A percentile compares a stretch with the other conserved stretches of the same genome.
phyloP scores from a whole-genome alignment of 2,797 vertebrate genomes.

The Squalus acanthias region DNA sequence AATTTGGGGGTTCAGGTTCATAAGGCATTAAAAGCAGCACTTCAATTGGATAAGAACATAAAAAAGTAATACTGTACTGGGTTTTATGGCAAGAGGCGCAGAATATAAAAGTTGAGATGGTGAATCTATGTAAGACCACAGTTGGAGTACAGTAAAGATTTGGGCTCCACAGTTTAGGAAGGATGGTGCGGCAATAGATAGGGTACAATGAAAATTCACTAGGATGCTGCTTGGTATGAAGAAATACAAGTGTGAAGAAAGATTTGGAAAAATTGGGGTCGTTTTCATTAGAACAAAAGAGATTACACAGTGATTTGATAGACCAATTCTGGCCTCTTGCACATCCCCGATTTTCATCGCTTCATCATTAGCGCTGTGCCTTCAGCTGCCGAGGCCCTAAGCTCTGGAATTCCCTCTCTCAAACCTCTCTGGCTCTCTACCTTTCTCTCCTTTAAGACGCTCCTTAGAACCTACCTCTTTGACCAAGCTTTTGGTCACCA shows the following conservation, averaged over 20 bases:
- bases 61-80: neutral
- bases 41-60: neutral
- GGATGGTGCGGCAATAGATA: neutral
- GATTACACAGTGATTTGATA: neutral
- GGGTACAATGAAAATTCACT: neutral
- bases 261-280: neutral
- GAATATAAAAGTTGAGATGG: neutral
- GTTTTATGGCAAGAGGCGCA: neutral
- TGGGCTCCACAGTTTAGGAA: neutral
- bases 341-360: neutral
- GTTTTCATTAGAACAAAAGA: neutral
- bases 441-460: neutral
- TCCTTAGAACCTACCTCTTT: neutral
- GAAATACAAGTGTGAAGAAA: neutral
- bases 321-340: neutral
- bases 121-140: neutral
- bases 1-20: neutral
- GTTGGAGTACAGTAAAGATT: neutral
- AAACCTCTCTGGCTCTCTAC: neutral
- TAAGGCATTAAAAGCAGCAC: neutral
- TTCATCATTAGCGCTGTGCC: neutral
- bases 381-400: neutral
- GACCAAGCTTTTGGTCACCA: neutral
- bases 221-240: neutral
- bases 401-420: neutral